Evolutionary conservation across 2,888 invertebrate species (phyloP).

Genomic region (Tillus elongatus): DNA sequence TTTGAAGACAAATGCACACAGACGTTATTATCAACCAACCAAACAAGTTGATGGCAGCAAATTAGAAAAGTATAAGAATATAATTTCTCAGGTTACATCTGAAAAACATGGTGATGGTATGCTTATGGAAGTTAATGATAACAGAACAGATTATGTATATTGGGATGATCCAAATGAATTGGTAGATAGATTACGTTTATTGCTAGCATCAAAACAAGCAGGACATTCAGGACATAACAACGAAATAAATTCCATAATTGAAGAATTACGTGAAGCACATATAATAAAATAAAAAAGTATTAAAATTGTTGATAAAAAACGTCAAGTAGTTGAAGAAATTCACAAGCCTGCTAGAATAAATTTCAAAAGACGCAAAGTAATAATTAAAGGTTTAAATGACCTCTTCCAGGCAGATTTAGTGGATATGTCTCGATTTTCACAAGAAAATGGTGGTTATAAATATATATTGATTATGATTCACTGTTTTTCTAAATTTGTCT

Average conservation of each 20-base stretch:
- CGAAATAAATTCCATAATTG: no score
- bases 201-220: slow-evolving; percentile 24
- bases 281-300: slow-evolving; percentile 7
- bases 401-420: slow-evolving; percentile 36
- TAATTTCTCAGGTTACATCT: no score
- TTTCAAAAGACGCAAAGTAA: no score
- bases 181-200: slow-evolving; percentile 26
- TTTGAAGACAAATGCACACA: background rate
- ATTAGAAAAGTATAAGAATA: background rate
- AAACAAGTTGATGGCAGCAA: background rate
- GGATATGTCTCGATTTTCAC: slow-evolving; percentile 25
- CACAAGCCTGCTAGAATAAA: no score
- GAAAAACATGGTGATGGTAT: no score
- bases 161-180: no score
- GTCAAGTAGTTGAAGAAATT: no score
- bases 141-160: slow-evolving; percentile 12
- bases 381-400: slow-evolving; percentile 35
- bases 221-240: slow-evolving; percentile 25
- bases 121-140: no score
- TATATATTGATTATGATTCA: no score
- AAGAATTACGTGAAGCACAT: slow-evolving; percentile 21
- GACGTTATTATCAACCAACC: background rate
- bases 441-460: slow-evolving; percentile 16
- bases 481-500: no score
- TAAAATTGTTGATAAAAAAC: no score